Conservation (phyloP, 2,888 invertebrate genomes). For the Masnerella sp. region DNA sequence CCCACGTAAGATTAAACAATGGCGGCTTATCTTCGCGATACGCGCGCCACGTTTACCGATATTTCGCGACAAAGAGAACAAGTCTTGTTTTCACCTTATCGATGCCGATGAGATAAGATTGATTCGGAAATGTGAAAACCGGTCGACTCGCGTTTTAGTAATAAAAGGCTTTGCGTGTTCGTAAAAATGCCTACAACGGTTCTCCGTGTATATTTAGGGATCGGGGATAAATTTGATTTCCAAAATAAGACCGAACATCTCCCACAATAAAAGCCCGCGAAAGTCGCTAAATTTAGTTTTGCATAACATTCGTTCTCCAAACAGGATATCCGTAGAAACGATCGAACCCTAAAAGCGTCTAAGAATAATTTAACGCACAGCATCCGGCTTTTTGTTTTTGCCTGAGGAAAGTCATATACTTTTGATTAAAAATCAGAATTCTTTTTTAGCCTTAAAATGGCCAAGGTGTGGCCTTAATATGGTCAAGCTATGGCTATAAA, state of each 20-base stretch:
- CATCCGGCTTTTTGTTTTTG: constrained; percentile 23
- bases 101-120: constrained; percentile 11
- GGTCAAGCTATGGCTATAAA: too few relatives aligned
- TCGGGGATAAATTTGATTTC: too few relatives aligned
- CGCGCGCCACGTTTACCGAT: constrained; percentile 10
- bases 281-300: constrained; percentile 4
- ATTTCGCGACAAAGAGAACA: constrained; percentile 26
- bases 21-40: constrained; percentile 31
- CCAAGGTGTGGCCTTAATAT: too few relatives aligned
- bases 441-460: too few relatives aligned
- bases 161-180: background rate
- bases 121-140: constrained; percentile 28
- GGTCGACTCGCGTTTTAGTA: constrained; percentile 1
- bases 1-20: constrained; percentile 40
- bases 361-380: constrained; percentile 41
- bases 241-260: too few relatives aligned
- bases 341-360: constrained; percentile 18
- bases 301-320: constrained; percentile 33
- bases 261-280: too few relatives aligned
- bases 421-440: too few relatives aligned
- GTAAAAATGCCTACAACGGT: too few relatives aligned
- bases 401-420: too few relatives aligned
- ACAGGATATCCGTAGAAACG: constrained; percentile 52
- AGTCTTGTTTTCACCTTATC: constrained; percentile 16
- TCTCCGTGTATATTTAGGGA: too few relatives aligned